These are phyloP conservation scores for Trichomalopsis sarcophagae DNA, from an alignment of 1,140 invertebrate species.

Conservation along the genomic window DNA sequence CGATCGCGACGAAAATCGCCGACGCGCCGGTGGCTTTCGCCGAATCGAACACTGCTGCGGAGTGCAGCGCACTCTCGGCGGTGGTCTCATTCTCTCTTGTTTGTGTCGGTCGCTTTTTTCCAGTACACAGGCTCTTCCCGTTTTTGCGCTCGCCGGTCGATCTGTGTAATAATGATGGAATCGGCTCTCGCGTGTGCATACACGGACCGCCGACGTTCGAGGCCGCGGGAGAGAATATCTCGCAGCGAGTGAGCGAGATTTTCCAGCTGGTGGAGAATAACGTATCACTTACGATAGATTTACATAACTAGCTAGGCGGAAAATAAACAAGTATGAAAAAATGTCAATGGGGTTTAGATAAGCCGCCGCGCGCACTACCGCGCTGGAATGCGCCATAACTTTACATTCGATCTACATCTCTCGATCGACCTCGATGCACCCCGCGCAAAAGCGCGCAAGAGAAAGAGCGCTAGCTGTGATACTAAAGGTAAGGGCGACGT, in stretches of 20 bases:
- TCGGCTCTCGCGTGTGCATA: not conserved
- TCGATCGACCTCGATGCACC: constrained; percentile 36
- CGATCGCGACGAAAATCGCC: not conserved
- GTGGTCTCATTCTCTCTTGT: not conserved
- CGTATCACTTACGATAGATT: not conserved
- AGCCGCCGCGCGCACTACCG: not conserved
- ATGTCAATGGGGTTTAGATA: constrained; percentile 24
- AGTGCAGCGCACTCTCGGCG: not conserved
- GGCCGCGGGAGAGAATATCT: too few species aligned
- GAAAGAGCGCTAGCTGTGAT: too few species aligned
- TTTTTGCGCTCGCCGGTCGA: constrained; percentile 35
- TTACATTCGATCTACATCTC: constrained; percentile 43
- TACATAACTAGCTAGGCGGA: not conserved
- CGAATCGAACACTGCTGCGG: not conserved
- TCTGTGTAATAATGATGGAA: not conserved
- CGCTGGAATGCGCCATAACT: constrained; percentile 32
- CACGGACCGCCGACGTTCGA: too few species aligned
- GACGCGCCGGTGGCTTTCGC: not conserved
- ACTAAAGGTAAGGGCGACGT: not conserved
- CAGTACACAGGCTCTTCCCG: not conserved
- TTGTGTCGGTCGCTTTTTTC: not conserved
- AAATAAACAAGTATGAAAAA: constrained; percentile 31
- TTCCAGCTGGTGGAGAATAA: too few species aligned
- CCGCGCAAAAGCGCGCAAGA: not conserved
- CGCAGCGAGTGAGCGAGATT: too few species aligned